Evolutionary conservation across 2,888 invertebrate species (phyloP).

Genomic region (Rotaria macrura): DNA sequence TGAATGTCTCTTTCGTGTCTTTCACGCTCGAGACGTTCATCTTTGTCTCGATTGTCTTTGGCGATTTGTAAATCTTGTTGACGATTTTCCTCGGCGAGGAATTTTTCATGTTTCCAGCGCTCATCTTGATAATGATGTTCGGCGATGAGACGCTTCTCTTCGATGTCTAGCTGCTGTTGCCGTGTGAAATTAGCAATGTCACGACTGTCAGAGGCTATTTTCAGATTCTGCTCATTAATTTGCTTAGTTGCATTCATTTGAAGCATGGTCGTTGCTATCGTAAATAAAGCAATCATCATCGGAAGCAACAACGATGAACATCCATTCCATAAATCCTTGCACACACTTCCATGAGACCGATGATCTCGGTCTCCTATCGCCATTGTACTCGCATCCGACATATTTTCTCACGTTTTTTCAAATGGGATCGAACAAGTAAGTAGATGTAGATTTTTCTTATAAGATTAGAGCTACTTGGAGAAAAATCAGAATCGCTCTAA

Average conservation of each 20-base stretch:
- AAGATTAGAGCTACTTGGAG: too few species aligned
- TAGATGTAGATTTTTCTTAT: too few species aligned
- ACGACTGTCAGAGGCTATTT: neutral
- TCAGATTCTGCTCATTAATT: neutral
- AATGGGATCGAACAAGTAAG: too few species aligned
- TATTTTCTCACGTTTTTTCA: too few species aligned
- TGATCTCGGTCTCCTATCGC: neutral
- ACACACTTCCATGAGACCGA: neutral
- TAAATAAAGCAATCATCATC: neutral
- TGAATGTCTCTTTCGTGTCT: neutral
- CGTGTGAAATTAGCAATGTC: neutral
- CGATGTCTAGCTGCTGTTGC: neutral
- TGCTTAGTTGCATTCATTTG: neutral
- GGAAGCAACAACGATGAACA: neutral
- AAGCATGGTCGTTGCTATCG: neutral
- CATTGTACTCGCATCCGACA: neutral
- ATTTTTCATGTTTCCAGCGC: neutral
- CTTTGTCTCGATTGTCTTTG: too few species aligned
- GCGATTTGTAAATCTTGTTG: neutral
- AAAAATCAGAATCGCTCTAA: too few species aligned
- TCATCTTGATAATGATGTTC: neutral
- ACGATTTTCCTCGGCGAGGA: neutral
- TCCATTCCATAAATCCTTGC: neutral
- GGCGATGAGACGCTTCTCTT: neutral
- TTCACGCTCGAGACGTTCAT: too few species aligned